Percentiles rank a stretch among this genome's conserved stretches.
These are phyloP conservation scores for Pachyrhynchus sulphureomaculatus DNA, from an alignment of 1,140 invertebrate species.

Conservation along the genomic window DNA sequence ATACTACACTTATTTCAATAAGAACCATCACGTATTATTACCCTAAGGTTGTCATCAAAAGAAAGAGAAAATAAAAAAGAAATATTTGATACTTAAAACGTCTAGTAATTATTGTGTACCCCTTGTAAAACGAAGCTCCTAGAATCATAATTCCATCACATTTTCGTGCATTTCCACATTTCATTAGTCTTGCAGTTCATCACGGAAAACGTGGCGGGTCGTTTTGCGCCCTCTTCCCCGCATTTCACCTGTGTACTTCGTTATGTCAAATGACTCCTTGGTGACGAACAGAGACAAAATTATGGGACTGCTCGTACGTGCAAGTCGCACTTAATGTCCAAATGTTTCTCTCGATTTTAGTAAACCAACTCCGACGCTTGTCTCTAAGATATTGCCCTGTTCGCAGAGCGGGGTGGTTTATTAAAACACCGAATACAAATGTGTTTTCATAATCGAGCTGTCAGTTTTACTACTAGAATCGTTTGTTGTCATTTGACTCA, in stretches of 20 bases:
- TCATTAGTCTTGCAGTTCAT: conserved; percentile 34
- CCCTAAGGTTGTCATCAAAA: too few species aligned
- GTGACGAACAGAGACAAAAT: conserved; percentile 27
- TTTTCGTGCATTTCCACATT: conserved; percentile 28
- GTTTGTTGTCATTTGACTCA: too few species aligned
- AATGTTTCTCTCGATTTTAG: conserved; percentile 24
- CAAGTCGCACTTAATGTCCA: conserved; percentile 28
- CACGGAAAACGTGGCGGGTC: conserved; percentile 17
- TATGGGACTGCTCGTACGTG: conserved; percentile 32
- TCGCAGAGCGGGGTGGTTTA: background rate
- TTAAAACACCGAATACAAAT: conserved; percentile 14
- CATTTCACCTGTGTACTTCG: conserved; percentile 28
- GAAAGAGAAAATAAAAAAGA: too few species aligned
- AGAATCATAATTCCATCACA: conserved; percentile 5
- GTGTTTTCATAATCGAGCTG: conserved; percentile 1
- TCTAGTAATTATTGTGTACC: background rate
- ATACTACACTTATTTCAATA: too few species aligned
- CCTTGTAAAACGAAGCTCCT: background rate
- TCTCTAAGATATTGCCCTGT: background rate
- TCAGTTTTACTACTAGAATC: background rate
- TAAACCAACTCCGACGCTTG: conserved; percentile 1
- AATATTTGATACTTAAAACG: too few species aligned
- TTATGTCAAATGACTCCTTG: conserved; percentile 24
- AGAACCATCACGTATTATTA: too few species aligned
- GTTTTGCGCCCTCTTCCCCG: conserved; percentile 2